Evolutionary conservation across 1,140 invertebrate species (phyloP), one percentile per base, ranked within the genome.

Genomic region (Argopecten irradians): DNA sequence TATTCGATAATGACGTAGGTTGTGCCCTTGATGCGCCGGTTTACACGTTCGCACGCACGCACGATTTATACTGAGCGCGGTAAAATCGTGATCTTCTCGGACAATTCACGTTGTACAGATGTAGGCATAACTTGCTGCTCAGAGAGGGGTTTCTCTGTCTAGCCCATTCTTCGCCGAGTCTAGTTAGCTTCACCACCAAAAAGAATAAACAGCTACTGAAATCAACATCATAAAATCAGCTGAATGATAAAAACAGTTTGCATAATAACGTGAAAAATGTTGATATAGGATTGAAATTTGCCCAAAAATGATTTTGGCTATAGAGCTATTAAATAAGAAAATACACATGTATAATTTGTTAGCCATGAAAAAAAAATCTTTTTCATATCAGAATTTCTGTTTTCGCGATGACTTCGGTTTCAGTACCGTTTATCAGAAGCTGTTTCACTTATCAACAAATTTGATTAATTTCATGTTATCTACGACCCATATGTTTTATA

Each of bases 381-480:
- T 71, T 71, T 22, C 22, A 55, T 55, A 55, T 55, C 55, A 28
- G 55, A 71, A 71, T n/a, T 71, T n/a, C 55, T n/a, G n/a, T 71
- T 71, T 71, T 71, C 19, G 28, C 13, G 55, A 71, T 71, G n/a
- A 7, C 16, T 71, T 71, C 5, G 55, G 22, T 28, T 28, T 28
- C 55, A 71, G 22, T 11, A 71, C 5, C 22, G 55, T 71, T 71
- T 71, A 71, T 71, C 55, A 71, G 55, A 71, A 28, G 22, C 55
- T 71, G 55, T 71, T 71, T 71, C 55, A 28, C 55, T 71, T 71
- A 71, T 71, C 55, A 71, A 1, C 22, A n/a, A 71, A 28, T 71
- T 28, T 71, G 55, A 71, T 71, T 71, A 71, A 71, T 71, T 71
- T 28, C n/a, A 71, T 71, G 55, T 71, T 71, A 71, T 71, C 55